Evolutionary conservation across 1,140 invertebrate species (phyloP).

Genomic region (Cydia amplana): DNA sequence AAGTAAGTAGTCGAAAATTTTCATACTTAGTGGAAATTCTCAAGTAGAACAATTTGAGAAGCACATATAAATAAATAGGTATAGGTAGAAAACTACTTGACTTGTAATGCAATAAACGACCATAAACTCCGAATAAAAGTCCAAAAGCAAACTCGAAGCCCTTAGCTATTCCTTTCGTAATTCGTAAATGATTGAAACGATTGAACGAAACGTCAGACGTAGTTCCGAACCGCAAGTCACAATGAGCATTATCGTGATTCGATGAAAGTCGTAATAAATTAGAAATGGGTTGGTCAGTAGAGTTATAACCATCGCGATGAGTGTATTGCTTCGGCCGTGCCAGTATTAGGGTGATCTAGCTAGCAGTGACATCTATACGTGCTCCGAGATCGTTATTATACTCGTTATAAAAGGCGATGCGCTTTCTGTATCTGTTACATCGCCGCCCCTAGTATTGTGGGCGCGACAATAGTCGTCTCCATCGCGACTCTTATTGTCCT

Average conservation of each 20-base stretch:
- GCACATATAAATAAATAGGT: too few relatives aligned
- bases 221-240: neutral
- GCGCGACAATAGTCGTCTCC: slow-evolving; percentile 8
- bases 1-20: too few relatives aligned
- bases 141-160: neutral
- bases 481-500: slow-evolving; percentile 20
- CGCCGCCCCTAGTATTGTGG: neutral
- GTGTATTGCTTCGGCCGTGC: neutral
- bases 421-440: neutral
- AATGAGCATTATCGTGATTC: slow-evolving; percentile 14
- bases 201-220: neutral
- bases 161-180: neutral
- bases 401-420: neutral
- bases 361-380: neutral
- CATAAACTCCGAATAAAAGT: neutral
- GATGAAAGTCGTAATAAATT: slow-evolving; percentile 31
- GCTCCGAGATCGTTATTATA: neutral
- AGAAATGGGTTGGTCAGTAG: slow-evolving; percentile 13
- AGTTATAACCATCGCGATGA: neutral
- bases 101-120: neutral
- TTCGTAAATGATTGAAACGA: neutral
- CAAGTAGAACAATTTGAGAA: too few relatives aligned
- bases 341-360: neutral
- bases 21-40: too few relatives aligned
- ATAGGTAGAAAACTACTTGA: too few relatives aligned